These are phyloP conservation scores for Hirundo rustica DNA, from an alignment of 2,797 vertebrate genomes.

Conservation along the genomic window DNA sequence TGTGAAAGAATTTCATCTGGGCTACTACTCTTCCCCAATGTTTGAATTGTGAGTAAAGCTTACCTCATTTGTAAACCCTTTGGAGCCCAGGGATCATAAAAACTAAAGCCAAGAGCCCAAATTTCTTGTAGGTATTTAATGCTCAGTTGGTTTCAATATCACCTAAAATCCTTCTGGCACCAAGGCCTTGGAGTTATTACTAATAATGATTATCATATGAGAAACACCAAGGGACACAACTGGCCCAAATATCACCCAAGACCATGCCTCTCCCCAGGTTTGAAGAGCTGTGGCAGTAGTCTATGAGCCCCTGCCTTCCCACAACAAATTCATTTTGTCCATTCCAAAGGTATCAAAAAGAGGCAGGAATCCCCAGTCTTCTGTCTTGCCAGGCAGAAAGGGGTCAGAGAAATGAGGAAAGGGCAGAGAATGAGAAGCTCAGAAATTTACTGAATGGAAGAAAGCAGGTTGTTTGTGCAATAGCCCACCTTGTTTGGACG, in stretches of 20 bases:
- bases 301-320: not conserved
- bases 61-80: not conserved
- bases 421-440: not conserved
- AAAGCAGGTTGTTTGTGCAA: not conserved
- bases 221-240: not conserved
- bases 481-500: accelerated
- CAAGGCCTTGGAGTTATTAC: not conserved
- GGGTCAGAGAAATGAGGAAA: not conserved
- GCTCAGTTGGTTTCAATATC: not conserved
- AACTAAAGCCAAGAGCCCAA: not conserved
- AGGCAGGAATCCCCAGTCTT: not conserved
- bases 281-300: not conserved
- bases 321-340: not conserved
- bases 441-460: not conserved
- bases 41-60: not conserved
- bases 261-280: not conserved
- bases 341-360: not conserved
- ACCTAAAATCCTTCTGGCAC: constrained; percentile 9
- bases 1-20: not conserved
- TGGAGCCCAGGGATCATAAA: not conserved
- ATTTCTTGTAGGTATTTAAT: constrained; percentile 2
- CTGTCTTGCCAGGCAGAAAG: not conserved
- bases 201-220: not conserved
- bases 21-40: not conserved
- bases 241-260: not conserved